phyloP scores from a whole-genome alignment of 2,888 invertebrate genomes.

The Acanthosepion pharaonis region DNA sequence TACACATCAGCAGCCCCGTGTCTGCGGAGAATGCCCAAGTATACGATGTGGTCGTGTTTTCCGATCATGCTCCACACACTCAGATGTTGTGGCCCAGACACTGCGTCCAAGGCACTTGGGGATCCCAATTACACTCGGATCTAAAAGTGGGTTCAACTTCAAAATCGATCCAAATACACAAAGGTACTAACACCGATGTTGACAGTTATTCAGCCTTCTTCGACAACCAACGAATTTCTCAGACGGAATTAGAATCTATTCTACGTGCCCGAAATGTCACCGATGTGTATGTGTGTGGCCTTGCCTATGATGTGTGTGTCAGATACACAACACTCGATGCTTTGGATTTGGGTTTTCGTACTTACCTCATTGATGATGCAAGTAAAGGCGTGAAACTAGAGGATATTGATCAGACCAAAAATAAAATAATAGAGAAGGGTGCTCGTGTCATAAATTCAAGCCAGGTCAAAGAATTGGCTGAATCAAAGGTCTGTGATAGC shows the following conservation, averaged over 20 bases:
- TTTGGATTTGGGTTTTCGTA: conserved; percentile 90
- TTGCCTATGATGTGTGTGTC: conserved; percentile 96
- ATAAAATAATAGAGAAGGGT: conserved; percentile 83
- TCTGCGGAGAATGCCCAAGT: conserved; percentile 82
- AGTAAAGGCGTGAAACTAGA: conserved; percentile 89
- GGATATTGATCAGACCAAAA: conserved; percentile 88
- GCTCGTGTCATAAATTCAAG: conserved; percentile 88
- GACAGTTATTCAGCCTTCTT: conserved; percentile 99
- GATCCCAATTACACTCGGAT: conserved; percentile 92
- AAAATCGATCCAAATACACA: conserved; percentile 66
- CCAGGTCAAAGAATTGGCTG: conserved; percentile 87
- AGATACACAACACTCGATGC: conserved; percentile 92
- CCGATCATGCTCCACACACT: conserved; percentile 85
- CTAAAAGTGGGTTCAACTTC: conserved; percentile 80
- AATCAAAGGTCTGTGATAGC: conserved; percentile 88
- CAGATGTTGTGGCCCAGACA: conserved; percentile 96
- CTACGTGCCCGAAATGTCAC: conserved; percentile 86
- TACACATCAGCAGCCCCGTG: conserved; percentile 61
- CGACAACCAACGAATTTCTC: conserved; percentile 94
- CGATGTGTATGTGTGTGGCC: conserved; percentile 93
- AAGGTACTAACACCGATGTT: conserved; percentile 92
- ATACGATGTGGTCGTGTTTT: conserved; percentile 93
- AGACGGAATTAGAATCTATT: conserved; percentile 88
- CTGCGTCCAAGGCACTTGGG: conserved; percentile 96
- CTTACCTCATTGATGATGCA: conserved; percentile 91